Evolutionary conservation across 1,140 invertebrate species (phyloP).

Genomic region (Lethocerus indicus): DNA sequence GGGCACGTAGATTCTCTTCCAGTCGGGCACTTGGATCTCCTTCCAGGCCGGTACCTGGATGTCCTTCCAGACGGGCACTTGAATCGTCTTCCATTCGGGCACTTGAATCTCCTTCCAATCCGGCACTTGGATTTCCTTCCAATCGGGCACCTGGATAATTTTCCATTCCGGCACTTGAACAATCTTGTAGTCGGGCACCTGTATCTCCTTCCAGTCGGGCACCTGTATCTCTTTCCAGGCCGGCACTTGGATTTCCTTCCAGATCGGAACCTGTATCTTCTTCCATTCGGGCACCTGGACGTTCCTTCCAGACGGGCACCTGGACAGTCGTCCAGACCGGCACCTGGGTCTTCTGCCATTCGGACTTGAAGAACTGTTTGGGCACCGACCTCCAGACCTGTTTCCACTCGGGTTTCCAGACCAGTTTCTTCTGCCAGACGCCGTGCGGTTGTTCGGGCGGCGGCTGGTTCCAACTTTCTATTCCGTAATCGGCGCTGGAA

Average conservation of each 20-base stretch:
- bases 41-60: conserved; percentile 30
- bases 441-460: conserved; percentile 28
- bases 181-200: conserved; percentile 22
- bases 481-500: too few species aligned
- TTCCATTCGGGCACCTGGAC: conserved; percentile 30
- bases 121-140: conserved; percentile 33
- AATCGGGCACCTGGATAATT: conserved; percentile 27
- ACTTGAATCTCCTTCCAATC: conserved; percentile 45
- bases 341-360: conserved; percentile 44
- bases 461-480: too few species aligned
- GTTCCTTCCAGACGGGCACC: conserved; percentile 44
- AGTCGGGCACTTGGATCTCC: conserved; percentile 36
- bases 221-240: conserved; percentile 25
- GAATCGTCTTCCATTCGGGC: conserved; percentile 44
- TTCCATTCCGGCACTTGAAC: conserved; percentile 22
- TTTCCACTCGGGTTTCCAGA: conserved; percentile 30
- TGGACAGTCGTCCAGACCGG: conserved; percentile 45
- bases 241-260: conserved; percentile 42
- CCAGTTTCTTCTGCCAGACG: conserved; percentile 30
- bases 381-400: conserved; percentile 28
- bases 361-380: conserved; percentile 29
- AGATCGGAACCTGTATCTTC: conserved; percentile 36
- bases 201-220: conserved; percentile 26
- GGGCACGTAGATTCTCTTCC: conserved; percentile 25
- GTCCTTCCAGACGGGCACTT: conserved; percentile 46